Evolutionary conservation across 2,113 vertebrate genomes (phyloP), one percentile per base, ranked within the genome.

Genomic region (Pao palembangensis): DNA sequence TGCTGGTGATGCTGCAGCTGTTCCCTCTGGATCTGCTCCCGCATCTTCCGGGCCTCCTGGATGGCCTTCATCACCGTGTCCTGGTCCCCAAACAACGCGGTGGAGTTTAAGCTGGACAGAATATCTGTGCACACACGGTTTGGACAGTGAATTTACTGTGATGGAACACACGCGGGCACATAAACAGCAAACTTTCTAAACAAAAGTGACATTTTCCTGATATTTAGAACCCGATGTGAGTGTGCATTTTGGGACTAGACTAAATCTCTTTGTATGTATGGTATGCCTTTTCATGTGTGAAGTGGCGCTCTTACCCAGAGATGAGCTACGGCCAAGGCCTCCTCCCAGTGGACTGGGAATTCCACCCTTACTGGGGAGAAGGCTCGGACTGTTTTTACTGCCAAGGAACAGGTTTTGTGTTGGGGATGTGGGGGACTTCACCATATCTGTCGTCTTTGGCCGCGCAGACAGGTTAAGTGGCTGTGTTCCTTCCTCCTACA

Each of bases 31-130:
- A 99, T 96, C 90, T 98, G 96, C 87, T 99, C 97, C 88, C 96
- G 91, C 96, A 99, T 99, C 87, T 99, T 99, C 68, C 97, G 92
- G 62, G 97, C 97, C 84, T 99, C 97, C 84, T 99, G 97, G 84
- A 99, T 99, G 81, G 97, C 97, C 92, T 99, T 99, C 97, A 99
- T 94, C 85, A 99, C 97, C 25, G 97, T 96, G 64, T 99, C 97
- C 94, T 99, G 97, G 91, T 99, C 97, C 85, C 96, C 96, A 59
- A 98, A 98, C 55, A 98, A 85, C 66, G 96, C 94, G 31, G 97
- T 96, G 57, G 97, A 97, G 89, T 98, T 99, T 88, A 98, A 93
- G 90, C 95, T 99, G 84, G 97, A 99, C 86, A 99, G 92, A 84
- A 98, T 99, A 89, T 99, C 96, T 99, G 79, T 6, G 47, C 13